These are phyloP conservation scores for Acanthochromis polyacanthus DNA, from an alignment of 2,113 vertebrate species.

Conservation along the genomic window DNA sequence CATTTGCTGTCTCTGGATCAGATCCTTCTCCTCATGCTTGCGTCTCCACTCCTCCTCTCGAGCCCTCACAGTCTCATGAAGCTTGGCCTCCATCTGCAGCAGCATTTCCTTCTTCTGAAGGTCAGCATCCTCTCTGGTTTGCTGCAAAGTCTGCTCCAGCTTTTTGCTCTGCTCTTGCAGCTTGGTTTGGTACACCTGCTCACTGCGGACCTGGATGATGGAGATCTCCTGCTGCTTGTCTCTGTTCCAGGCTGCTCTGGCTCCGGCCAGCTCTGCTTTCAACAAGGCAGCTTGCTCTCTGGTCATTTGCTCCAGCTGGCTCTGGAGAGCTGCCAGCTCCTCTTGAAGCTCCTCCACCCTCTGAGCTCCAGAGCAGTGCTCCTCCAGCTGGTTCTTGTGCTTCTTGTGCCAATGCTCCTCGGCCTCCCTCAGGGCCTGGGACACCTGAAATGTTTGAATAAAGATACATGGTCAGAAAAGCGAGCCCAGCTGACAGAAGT, in stretches of 20 bases:
- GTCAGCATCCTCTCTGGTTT: conserved; percentile 84
- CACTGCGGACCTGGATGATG: conserved; percentile 85
- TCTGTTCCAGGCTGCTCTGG: conserved; percentile 89
- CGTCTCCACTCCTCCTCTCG: conserved; percentile 86
- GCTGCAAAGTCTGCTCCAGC: conserved; percentile 85
- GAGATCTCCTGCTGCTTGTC: conserved; percentile 93
- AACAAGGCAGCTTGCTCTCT: conserved; percentile 87
- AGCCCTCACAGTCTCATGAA: conserved; percentile 81
- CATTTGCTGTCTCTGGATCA: conserved; percentile 70
- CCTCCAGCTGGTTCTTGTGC: conserved; percentile 75
- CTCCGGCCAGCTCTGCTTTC: conserved; percentile 91
- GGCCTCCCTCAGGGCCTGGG: conserved; percentile 77
- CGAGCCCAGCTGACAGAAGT: background rate
- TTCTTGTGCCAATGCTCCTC: conserved; percentile 87
- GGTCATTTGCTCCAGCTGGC: conserved; percentile 84
- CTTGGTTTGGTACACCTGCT: conserved; percentile 86
- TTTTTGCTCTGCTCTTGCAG: conserved; percentile 87
- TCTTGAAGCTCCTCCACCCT: conserved; percentile 85
- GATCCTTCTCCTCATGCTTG: conserved; percentile 81
- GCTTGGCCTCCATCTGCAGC: conserved; percentile 87
- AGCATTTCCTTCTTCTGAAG: conserved; percentile 86
- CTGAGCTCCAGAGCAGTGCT: conserved; percentile 65
- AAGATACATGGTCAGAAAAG: background rate
- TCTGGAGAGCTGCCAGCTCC: conserved; percentile 83
- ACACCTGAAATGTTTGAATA: conserved; percentile 64